Evolutionary conservation across 2,888 invertebrate species (phyloP), one percentile per base, ranked within the genome.

Genomic region (Leptinotarsa tumamoca): DNA sequence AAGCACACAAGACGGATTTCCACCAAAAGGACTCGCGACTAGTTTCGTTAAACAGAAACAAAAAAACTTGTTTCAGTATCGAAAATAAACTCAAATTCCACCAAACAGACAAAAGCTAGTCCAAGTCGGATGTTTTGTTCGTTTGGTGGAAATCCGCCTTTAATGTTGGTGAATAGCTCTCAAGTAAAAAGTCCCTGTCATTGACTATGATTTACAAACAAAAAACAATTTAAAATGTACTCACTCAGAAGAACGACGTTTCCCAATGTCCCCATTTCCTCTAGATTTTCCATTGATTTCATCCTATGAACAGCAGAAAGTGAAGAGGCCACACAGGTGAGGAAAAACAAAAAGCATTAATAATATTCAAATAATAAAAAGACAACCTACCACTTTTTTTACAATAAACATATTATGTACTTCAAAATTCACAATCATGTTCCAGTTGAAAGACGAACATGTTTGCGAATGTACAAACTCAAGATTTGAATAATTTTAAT

Each of bases 241-340:
- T 90, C 87, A 91, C 91, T 91, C 90, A 77, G 91, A 90, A 49
- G 89, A 87, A 81, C 89, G 89, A 80, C 85, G 85, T 78, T 84
- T 86, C 68, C 89, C 90, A 78, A 89, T 87, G 81, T 91, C 92
- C 82, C 91, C 92, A 87, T 94, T 91, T 86, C 91, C 93, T 86
- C 90, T 91, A 83, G 91, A 89, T 87, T 89, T 90, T 86, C 90
- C 90, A 83, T 87, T 87, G 80, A 85, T 84, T 83, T 90, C 90
- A 85, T 90, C 90, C 90, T 90, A 89, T 83, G 89, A 90, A 89
- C 89, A 89, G 89, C 88, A 89, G 87, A 86, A 87, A 84, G 83
- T 82, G 84, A 82, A 84, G 84, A 81, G 82, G 81, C 81, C 82
- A 78, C 79, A 79, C 81, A 82, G 83, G 80, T 84, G 85, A 84